Evolutionary conservation across 2,113 vertebrate genomes (phyloP), one percentile per base, ranked within the genome.

Genomic region (Rhipidura dahli): DNA sequence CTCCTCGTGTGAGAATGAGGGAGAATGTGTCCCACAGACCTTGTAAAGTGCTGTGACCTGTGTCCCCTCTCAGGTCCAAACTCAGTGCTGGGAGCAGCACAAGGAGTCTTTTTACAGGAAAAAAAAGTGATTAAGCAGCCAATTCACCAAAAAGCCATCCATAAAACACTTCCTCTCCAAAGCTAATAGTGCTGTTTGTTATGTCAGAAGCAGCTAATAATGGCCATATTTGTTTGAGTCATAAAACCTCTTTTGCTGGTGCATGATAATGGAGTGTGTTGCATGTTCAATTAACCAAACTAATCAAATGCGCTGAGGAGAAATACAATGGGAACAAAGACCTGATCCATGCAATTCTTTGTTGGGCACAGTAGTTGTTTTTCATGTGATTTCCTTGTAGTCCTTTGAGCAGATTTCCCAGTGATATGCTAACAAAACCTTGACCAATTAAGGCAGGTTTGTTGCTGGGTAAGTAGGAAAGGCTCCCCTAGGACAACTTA

Each of bases 221-320:
- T 95, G 91, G 37, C 76, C 83, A 83, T 86, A 96, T 95, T 96
- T 96, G 93, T 88, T 91, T 54, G 81, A 95, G 86, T 76, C 84
- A 71, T 90, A 96, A 96, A 96, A 39, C 35, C 85, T 92, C 80
- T 84, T 85, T 89, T 86, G 89, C 70, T 77, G 88, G 66, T 70
- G 39, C 77, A 28, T 87, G 93, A 75, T 95, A 76, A 96, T 91
- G 76, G 69, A 90, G 57, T 90, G 76, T 96, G 94, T 81, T 94
- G 60, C 95, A 47, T 90, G 75, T 97, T 96, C 95, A 95, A 95
- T 96, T 95, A 97, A 93, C 96, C 80, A 94, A 95, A 92, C 61
- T 81, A 68, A 97, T 96, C 92, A 92, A 84, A 91, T 35, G 56
- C 5, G 4, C 60, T 69, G 59, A 44, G 60, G 92, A 93, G 81